Base-by-base conservation (phyloP, 2,888 invertebrate species). In the Aporophyla lueneburgensis region DNA sequence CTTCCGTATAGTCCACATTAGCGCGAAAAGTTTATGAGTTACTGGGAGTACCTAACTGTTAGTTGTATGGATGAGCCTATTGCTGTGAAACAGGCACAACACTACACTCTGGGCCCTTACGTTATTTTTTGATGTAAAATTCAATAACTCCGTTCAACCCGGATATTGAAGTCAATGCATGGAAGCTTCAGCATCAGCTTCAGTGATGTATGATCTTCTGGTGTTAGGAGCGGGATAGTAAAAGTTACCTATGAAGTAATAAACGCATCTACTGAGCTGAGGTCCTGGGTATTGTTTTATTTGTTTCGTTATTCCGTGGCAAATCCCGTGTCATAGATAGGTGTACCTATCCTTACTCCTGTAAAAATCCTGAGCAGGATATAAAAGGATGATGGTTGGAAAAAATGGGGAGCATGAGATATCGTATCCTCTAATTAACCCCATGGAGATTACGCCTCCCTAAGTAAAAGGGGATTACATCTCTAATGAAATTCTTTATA, bases 401-500 rank as follows among this genome's bases (percentile, higher is more conserved):
- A 81, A 74, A 81, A 77, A 83, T 66, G 68, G 56, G 61, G 61
- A 49, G 78, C 68, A 69, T 78, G 77, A 83, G 21, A 66, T 72
- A 81, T 78, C 53, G 78, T 33, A 56, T 66, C 61, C 61, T 66
- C 59, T 81, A 81, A 81, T 81, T 81, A 83, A 83, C 68, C 78
- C 78, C 69, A 72, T 81, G 78, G 49, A 80, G 77, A 80, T 76
- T 76, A 82, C 53, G 49, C 19, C 78, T 56, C 58, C 69, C 59
- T 61, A 59, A 82, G 77, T 71, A 59, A 83, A 81, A 81, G 56
- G 61, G 81, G 65, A 71, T 74, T 74, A 75, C 53, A 70, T 81
- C 70, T 77, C 49, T 76, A 84, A 85, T 84, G 77, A 85, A 86
- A 86, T 76, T 83, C 84, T 74, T 58, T 74, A 62, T 62, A 81